phyloP scores from a whole-genome alignment of 2,888 invertebrate genomes.

The Dynastes grantii region DNA sequence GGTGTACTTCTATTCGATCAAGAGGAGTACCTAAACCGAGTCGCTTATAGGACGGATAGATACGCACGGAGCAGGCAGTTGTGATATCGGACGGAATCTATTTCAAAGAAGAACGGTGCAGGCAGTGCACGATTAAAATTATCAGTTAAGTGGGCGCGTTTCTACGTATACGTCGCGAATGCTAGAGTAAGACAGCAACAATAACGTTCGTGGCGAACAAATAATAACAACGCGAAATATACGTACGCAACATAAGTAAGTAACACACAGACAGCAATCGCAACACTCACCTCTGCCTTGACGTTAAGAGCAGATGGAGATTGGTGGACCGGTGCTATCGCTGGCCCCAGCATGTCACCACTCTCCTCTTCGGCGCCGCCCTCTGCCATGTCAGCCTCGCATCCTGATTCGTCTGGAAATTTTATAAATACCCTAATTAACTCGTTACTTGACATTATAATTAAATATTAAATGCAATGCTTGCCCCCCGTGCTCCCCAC shows the following conservation, averaged over 20 bases:
- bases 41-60: neutral
- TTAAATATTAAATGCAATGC: slow-evolving; percentile 38
- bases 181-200: no score
- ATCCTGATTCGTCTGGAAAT: slow-evolving; percentile 84
- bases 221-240: no score
- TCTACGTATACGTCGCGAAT: no score
- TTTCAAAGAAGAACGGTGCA: no score
- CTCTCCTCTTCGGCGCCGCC: slow-evolving; percentile 80
- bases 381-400: slow-evolving; percentile 89
- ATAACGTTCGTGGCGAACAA: no score
- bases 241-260: no score
- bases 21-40: neutral
- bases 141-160: no score
- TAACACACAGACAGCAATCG: neutral
- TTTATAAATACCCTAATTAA: slow-evolving; percentile 52
- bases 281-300: slow-evolving; percentile 68
- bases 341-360: slow-evolving; percentile 74
- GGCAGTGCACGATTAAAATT: no score
- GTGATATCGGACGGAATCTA: no score
- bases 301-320: slow-evolving; percentile 68
- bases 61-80: neutral
- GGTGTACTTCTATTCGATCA: neutral
- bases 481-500: neutral
- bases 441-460: slow-evolving; percentile 48
- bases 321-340: slow-evolving; percentile 73